Conservation (phyloP, 2,888 invertebrate genomes). For the Meiosimyza decipiens region DNA sequence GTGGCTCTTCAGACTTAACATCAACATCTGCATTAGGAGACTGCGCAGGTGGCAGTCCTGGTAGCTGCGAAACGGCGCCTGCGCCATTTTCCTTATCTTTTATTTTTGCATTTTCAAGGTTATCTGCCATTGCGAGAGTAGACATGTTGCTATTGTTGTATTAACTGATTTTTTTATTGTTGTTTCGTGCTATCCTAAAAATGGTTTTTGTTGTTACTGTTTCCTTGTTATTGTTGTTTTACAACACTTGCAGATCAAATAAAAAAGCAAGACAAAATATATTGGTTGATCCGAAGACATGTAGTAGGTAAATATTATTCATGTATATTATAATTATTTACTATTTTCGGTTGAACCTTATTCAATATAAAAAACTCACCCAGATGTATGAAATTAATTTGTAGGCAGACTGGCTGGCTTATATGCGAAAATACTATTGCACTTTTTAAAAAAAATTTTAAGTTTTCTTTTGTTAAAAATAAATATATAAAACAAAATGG, state of each 20-base stretch:
- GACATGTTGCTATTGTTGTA: conserved; percentile 37
- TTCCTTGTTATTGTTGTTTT: background rate
- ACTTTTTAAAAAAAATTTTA: conserved; percentile 30
- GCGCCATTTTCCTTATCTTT: conserved; percentile 55
- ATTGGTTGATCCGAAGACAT: no score
- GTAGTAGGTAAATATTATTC: no score
- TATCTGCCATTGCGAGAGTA: conserved; percentile 49
- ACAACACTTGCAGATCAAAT: background rate
- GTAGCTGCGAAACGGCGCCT: conserved; percentile 48
- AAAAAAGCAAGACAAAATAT: no score
- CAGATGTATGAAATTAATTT: background rate
- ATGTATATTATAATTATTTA: no score
- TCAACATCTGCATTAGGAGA: background rate
- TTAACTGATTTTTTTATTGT: background rate
- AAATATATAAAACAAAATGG: conserved; percentile 31
- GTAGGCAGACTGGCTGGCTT: background rate
- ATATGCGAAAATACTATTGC: conserved; percentile 26
- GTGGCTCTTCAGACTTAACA: background rate
- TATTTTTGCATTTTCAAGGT: conserved; percentile 26
- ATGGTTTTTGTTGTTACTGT: background rate
- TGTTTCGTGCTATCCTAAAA: background rate
- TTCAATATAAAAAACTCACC: conserved; percentile 10
- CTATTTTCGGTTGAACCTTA: background rate
- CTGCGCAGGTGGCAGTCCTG: background rate
- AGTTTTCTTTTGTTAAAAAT: conserved; percentile 28